These are phyloP conservation scores for Rhogogaster chlorosoma DNA, from an alignment of 2,888 invertebrate species.

Conservation along the genomic window DNA sequence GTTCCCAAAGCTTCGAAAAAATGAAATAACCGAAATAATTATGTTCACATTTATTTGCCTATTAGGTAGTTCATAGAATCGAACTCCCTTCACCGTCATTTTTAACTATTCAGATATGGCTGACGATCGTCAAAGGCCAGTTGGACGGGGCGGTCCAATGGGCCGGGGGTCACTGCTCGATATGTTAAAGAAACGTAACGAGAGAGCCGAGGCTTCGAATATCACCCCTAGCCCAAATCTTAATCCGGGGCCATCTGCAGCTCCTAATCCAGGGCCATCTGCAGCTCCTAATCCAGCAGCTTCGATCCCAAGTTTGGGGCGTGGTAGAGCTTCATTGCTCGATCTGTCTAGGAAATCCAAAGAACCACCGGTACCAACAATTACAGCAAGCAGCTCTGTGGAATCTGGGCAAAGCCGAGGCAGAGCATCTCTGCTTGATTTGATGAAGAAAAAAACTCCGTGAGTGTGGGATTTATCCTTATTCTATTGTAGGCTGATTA, in stretches of 20 bases:
- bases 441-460: not conserved
- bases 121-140: conserved; percentile 14
- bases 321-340: conserved; percentile 55
- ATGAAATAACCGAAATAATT: not conserved
- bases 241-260: not conserved
- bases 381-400: not conserved
- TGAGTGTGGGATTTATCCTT: not conserved
- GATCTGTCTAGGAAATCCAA: not conserved
- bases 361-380: not conserved
- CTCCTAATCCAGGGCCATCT: not conserved
- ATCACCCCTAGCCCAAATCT: not conserved
- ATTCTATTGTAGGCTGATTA: not conserved
- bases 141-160: conserved; percentile 43
- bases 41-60: not conserved
- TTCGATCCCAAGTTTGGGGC: conserved; percentile 41
- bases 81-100: not conserved
- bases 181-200: conserved; percentile 53
- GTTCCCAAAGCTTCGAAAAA: not conserved
- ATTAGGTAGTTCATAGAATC: conserved; percentile 14
- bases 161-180: conserved; percentile 59
- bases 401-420: conserved; percentile 52
- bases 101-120: conserved; percentile 35
- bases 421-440: conserved; percentile 53
- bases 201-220: not conserved
- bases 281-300: not conserved